Base-by-base conservation (phyloP, 2,797 vertebrate genomes). In the Bovichtus variegatus region DNA sequence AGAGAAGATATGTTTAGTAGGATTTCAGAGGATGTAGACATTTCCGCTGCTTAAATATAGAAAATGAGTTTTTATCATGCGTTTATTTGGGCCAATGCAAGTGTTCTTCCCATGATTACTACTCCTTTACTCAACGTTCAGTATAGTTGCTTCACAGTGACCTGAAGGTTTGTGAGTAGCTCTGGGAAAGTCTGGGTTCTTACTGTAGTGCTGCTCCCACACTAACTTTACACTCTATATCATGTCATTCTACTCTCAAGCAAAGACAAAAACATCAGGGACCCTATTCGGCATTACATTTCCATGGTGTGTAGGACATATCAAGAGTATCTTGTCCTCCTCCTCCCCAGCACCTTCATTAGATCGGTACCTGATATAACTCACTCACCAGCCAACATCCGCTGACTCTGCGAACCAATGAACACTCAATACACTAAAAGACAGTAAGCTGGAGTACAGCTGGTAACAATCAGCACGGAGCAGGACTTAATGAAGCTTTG, bases 391-490 rank as follows among this genome's bases (percentile, higher is more conserved):
- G 67, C 62, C 75, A 67, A 74, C 71, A 71, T 71, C 53, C 4
- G 34, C 76, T 23, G 67, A 83, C 83, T 84, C 27, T 31, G 87
- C 69, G 50, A 75, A 55, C 44, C 61, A 53, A 46, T 76, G 65
- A 69, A 58, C 18, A 25, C 68, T 47, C 67, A 69, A 66, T 19
- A 61, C 49, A 65, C 51, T 50, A 59, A 55, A 71, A 75, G 54
- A 44, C 85, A 43, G 57, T 66, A 64, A 59, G 55, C 41, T 23
- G 68, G 58, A 74, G 68, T 36, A 64, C 95, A 96, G 94, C 93
- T 95, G 95, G 92, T 86, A 92, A 83, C 86, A 90, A 95, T 96
- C 93, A 96, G 74, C 49, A 2, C 2, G 38, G 83, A 78, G 61
- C 18, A 2, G 76, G 82, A 89, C 76, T 84, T 92, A 92, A 92